phyloP scores from a whole-genome alignment of 2,113 vertebrate genomes.

The Lamprologus sp. region DNA sequence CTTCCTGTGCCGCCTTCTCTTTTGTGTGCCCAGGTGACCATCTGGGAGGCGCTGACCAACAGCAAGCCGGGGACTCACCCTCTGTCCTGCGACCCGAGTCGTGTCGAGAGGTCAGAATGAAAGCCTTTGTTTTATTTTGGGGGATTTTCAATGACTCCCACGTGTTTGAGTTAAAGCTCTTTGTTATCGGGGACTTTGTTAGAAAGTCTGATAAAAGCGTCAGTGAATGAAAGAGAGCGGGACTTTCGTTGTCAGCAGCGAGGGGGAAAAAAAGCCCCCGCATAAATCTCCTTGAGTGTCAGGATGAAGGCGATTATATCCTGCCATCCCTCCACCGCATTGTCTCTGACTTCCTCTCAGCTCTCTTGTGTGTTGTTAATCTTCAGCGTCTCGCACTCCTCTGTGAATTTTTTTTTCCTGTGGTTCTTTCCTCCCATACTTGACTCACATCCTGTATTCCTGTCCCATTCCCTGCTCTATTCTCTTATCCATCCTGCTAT shows the following conservation, averaged over 20 bases:
- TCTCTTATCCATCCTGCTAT: slow-evolving; percentile 33
- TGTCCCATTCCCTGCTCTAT: neutral
- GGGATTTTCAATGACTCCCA: neutral
- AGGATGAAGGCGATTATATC: neutral
- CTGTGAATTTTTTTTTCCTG: neutral
- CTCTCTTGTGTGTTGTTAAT: neutral
- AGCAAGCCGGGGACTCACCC: slow-evolving; percentile 91
- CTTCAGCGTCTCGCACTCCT: neutral
- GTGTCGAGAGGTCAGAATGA: slow-evolving; percentile 78
- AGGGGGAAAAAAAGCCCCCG: neutral
- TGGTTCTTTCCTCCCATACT: slow-evolving; percentile 15
- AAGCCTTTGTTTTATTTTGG: neutral
- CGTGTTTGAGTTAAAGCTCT: neutral
- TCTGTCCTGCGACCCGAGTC: slow-evolving; percentile 79
- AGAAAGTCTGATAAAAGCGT: neutral
- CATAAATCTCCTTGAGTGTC: neutral
- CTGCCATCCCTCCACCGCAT: neutral
- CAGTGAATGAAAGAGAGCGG: neutral
- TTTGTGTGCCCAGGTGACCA: slow-evolving; percentile 80
- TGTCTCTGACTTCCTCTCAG: slow-evolving; percentile 18
- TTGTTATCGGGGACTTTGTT: neutral
- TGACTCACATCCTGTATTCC: slow-evolving; percentile 39
- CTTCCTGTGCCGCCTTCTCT: neutral
- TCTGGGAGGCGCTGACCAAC: slow-evolving; percentile 97
- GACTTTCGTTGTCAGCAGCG: neutral